These are phyloP conservation scores for Diadema setosum DNA, from an alignment of 35 echinoderm and acorn worm species.

Conservation along the genomic window DNA sequence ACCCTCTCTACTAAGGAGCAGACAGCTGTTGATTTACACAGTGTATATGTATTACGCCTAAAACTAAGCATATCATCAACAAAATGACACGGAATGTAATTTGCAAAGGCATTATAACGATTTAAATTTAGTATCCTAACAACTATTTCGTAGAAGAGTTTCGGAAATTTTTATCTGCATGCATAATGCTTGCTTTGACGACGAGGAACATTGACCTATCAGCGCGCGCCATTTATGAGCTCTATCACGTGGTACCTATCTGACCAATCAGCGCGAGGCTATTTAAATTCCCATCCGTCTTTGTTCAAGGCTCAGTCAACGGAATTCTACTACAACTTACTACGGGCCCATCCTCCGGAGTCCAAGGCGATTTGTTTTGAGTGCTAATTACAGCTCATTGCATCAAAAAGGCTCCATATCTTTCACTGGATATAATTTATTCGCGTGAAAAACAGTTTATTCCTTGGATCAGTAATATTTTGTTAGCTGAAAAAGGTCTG, in stretches of 20 bases:
- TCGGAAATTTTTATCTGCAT: background rate
- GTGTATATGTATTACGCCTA: no score
- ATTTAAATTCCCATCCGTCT: conserved; percentile 84
- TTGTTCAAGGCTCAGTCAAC: conserved; percentile 97
- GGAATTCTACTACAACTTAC: conserved; percentile 83
- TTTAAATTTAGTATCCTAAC: no score
- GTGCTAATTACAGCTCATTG: conserved; percentile 31
- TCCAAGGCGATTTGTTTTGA: conserved; percentile 30
- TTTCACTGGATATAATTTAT: background rate
- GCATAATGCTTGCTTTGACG: conserved; percentile 73
- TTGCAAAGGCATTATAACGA: no score
- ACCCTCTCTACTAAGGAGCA: no score
- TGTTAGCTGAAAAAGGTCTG: background rate
- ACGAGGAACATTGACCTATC: conserved; percentile 72
- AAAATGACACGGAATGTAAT: no score
- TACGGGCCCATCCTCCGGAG: conserved; percentile 28
- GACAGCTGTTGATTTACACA: no score
- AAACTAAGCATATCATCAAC: no score
- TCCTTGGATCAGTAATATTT: background rate
- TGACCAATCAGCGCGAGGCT: conserved; percentile 56
- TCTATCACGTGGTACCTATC: conserved; percentile 22
- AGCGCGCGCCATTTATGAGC: background rate
- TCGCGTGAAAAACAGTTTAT: background rate
- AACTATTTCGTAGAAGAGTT: no score
- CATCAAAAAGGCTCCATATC: background rate